Conservation (phyloP, 2,888 invertebrate species). For the Cerastis leucographa region DNA sequence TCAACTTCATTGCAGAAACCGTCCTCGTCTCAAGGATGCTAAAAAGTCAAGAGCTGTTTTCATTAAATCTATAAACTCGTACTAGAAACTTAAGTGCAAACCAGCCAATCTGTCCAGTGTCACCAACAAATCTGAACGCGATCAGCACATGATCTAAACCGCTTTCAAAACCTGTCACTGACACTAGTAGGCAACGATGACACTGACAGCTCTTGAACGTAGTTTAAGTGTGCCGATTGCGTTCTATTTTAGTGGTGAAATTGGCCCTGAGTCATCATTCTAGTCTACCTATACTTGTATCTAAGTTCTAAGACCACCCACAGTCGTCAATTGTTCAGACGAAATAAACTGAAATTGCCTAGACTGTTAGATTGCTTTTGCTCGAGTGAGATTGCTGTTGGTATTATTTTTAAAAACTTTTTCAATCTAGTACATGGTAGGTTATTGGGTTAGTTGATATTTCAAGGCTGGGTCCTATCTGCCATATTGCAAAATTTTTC, state of each 20-base stretch:
- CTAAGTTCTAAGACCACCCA: neutral
- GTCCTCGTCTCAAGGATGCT: neutral
- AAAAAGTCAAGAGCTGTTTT: neutral
- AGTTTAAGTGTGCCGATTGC: neutral
- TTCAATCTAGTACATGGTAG: neutral
- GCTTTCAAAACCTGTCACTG: neutral
- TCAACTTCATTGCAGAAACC: neutral
- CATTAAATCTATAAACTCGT: neutral
- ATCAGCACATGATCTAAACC: neutral
- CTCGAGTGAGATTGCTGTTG: neutral
- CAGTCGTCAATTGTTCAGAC: neutral
- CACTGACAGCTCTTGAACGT: neutral
- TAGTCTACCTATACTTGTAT: neutral
- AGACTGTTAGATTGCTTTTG: slow-evolving; percentile 18
- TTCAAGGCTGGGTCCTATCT: neutral
- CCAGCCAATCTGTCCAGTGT: too few relatives aligned
- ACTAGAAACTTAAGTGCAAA: neutral
- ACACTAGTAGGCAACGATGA: neutral
- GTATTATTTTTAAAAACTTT: slow-evolving; percentile 27
- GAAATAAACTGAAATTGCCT: slow-evolving; percentile 3
- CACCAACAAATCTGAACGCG: neutral
- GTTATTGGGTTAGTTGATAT: neutral
- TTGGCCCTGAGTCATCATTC: slow-evolving; percentile 1
- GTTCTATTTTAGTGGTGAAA: neutral
- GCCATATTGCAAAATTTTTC: too few relatives aligned